Base-by-base conservation (phyloP, 2,888 invertebrate species). In the Hylaea fasciaria region DNA sequence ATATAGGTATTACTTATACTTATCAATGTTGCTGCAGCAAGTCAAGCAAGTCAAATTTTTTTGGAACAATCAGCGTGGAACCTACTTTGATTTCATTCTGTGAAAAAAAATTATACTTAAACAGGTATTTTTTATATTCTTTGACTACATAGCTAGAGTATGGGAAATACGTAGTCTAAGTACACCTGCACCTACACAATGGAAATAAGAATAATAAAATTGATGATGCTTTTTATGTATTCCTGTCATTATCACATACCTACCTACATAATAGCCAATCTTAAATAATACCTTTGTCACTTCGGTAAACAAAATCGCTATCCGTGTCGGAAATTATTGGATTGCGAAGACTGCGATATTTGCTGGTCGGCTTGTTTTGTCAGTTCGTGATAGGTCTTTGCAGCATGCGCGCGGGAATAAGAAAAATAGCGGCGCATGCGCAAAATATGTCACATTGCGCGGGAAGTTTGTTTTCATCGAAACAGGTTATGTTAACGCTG, bases 311-410 rank as follows among this genome's bases (percentile, higher is more conserved):
- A 67, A 69, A 77, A 74, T 73, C 70, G 69, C 69, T 65, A 61
- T 69, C 73, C 78, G 80, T 79, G 72, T 80, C 77, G 73, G 68
- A 80, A 81, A 77, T 77, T 72, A 77, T 73, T 70, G 69, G 72
- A 77, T 79, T 76, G 77, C 73, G 69, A 78, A 77, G 80, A 77
- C 79, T 76, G 77, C 73, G 69, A 78, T 77, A 80, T 81, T 77
- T 71, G 55, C 72, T 64, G 64, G 58, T 58, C 63, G 17, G 53
- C 64, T 61, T 55, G 51, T 66, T 64, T 73, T 66, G 84, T 80
- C 87, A 89, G 90, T 91, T 79, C 65, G 77, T 72, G 68, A 65
- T 72, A 73, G 74, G 72, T 77, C 80, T 80, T 73, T 76, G 87
- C 64, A 77, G 78, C 78, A 80, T 76, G 87, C 86, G 85, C 89